phyloP scores from a whole-genome alignment of 2,888 invertebrate genomes.

The Mesochorus sp. region DNA sequence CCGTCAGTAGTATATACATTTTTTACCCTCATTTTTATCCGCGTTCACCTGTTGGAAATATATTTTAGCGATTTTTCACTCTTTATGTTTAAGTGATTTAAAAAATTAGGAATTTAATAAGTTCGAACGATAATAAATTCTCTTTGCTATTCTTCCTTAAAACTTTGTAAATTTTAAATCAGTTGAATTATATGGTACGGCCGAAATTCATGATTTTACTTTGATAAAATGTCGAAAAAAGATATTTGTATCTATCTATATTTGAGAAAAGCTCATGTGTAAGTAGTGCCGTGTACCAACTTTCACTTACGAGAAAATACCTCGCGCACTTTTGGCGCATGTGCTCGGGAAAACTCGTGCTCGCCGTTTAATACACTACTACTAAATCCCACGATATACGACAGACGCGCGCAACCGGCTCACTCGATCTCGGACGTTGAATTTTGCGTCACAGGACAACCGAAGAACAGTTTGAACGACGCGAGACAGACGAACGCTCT shows the following conservation, averaged over 20 bases:
- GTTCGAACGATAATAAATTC: too few relatives aligned
- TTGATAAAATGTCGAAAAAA: too few relatives aligned
- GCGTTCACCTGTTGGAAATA: too few relatives aligned
- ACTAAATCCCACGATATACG: not conserved
- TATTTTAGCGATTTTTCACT: too few relatives aligned
- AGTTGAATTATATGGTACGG: too few relatives aligned
- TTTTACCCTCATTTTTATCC: not conserved
- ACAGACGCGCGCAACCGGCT: conserved; percentile 55
- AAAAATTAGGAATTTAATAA: too few relatives aligned
- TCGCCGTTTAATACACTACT: conserved; percentile 8
- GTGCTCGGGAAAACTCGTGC: conserved; percentile 52
- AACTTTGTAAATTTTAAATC: too few relatives aligned
- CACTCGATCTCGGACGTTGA: conserved; percentile 32
- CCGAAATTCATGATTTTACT: too few relatives aligned
- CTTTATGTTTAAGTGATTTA: too few relatives aligned
- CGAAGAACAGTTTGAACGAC: conserved; percentile 57
- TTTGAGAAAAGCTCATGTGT: not conserved
- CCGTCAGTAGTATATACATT: not conserved
- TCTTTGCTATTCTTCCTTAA: too few relatives aligned
- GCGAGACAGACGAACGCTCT: conserved; percentile 51
- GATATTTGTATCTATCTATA: too few relatives aligned
- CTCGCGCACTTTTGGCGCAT: conserved; percentile 55
- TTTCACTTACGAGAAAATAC: not conserved
- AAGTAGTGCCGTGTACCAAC: not conserved
- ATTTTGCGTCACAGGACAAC: conserved; percentile 46